Evolutionary conservation across 2,888 invertebrate species (phyloP).

Genomic region (Hypercompe scribonia): DNA sequence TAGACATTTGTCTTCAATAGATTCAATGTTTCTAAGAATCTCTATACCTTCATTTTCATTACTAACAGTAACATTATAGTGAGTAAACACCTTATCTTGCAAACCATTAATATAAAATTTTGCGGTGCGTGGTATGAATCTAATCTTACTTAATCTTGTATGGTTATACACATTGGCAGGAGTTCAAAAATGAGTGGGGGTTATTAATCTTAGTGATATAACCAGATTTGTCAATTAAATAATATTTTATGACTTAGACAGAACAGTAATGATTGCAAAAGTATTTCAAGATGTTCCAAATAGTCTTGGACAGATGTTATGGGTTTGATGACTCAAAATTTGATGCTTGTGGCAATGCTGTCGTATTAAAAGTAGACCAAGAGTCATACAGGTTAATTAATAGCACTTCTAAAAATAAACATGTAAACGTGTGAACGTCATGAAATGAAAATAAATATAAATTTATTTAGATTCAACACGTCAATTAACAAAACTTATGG

Average conservation of each 20-base stretch:
- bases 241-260: conserved; percentile 38
- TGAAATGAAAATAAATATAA: neutral
- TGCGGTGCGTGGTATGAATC: conserved; percentile 30
- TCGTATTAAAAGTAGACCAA: neutral
- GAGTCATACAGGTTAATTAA: neutral
- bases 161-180: conserved; percentile 45
- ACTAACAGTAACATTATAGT: conserved; percentile 22
- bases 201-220: conserved; percentile 49
- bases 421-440: neutral
- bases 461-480: neutral
- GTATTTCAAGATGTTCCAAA: conserved; percentile 40
- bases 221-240: conserved; percentile 46
- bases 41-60: conserved; percentile 20
- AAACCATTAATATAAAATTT: conserved; percentile 41
- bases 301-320: conserved; percentile 23
- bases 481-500: neutral
- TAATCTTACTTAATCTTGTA: conserved; percentile 48
- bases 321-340: conserved; percentile 28
- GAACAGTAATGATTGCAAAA: conserved; percentile 44
- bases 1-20: conserved; percentile 16
- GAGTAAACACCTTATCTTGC: conserved; percentile 21
- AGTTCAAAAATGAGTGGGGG: conserved; percentile 48
- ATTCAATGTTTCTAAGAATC: conserved; percentile 18
- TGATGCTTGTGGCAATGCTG: conserved; percentile 15
- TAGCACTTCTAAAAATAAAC: neutral